A percentile compares a stretch with the other conserved stretches of the same genome.
Conservation (phyloP, 2,113 vertebrate species). For the Semnopithecus entellus region DNA sequence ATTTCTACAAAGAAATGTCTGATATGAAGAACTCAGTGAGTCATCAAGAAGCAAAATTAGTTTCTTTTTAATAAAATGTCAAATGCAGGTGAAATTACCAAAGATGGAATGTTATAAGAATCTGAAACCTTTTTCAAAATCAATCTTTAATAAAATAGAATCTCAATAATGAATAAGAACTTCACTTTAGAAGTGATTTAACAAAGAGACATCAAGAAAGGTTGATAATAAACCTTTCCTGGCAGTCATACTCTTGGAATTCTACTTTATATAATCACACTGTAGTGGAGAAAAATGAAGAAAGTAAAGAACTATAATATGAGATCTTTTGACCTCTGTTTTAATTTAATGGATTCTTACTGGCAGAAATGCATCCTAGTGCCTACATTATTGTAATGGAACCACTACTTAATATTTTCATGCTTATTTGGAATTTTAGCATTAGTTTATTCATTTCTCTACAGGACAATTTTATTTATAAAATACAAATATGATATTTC, state of each 20-base stretch:
- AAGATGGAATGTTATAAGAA: constrained; percentile 45
- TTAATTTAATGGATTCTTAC: not conserved
- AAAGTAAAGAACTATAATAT: constrained; percentile 10
- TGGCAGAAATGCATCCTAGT: not conserved
- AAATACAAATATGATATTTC: not conserved
- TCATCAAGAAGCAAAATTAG: not conserved
- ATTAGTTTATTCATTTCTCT: constrained; percentile 16
- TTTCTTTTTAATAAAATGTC: constrained; percentile 53
- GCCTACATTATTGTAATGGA: not conserved
- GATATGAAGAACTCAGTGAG: constrained; percentile 22
- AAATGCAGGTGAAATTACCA: constrained; percentile 50
- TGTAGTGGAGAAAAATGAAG: not conserved
- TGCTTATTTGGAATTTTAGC: not conserved
- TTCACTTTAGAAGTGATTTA: constrained; percentile 49
- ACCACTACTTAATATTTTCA: not conserved
- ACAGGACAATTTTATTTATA: not conserved
- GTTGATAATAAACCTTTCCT: constrained; percentile 37
- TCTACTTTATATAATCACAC: constrained; percentile 39
- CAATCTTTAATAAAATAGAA: constrained; percentile 62
- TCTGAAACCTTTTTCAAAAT: constrained; percentile 36
- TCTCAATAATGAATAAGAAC: constrained; percentile 50
- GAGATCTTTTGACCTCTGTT: not conserved
- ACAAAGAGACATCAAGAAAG: not conserved
- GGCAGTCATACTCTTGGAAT: not conserved
- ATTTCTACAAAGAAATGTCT: constrained; percentile 28